Conservation (phyloP, 2,888 invertebrate genomes). For the Cistogaster globosa region DNA sequence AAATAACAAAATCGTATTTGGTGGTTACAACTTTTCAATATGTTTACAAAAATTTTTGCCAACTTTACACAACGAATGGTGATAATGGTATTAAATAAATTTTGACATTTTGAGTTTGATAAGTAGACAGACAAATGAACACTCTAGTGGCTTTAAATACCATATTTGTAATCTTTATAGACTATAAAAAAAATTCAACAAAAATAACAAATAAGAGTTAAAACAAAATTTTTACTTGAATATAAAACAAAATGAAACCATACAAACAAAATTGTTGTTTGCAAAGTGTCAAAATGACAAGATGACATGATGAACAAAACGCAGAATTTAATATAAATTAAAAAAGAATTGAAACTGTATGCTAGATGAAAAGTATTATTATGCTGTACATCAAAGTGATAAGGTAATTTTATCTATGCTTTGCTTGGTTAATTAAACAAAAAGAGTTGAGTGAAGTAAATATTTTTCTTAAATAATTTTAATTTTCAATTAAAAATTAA, state of each 20-base stretch:
- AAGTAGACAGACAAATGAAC: slow-evolving; percentile 17
- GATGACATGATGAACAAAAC: slow-evolving; percentile 63
- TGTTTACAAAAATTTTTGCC: neutral
- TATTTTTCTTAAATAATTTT: no score
- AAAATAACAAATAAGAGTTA: neutral
- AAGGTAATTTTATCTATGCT: neutral
- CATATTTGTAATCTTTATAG: neutral
- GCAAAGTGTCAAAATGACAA: slow-evolving; percentile 64
- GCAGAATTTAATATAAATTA: neutral
- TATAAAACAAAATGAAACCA: slow-evolving; percentile 50
- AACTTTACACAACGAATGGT: neutral
- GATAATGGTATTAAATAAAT: slow-evolving; percentile 13
- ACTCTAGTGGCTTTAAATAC: slow-evolving; percentile 22
- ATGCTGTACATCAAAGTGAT: neutral
- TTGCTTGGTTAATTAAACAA: neutral
- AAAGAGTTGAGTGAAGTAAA: no score
- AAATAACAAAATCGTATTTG: slow-evolving; percentile 8
- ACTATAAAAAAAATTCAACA: neutral
- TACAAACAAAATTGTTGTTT: slow-evolving; percentile 35
- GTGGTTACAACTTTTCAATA: slow-evolving; percentile 20
- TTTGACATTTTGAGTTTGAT: slow-evolving; percentile 50
- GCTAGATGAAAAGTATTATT: slow-evolving; percentile 11
- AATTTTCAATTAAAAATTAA: no score
- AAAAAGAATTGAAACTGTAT: slow-evolving; percentile 33
- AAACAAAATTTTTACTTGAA: slow-evolving; percentile 18